phyloP scores from a whole-genome alignment of 1,140 invertebrate genomes.

The Diabrotica undecimpunctata region DNA sequence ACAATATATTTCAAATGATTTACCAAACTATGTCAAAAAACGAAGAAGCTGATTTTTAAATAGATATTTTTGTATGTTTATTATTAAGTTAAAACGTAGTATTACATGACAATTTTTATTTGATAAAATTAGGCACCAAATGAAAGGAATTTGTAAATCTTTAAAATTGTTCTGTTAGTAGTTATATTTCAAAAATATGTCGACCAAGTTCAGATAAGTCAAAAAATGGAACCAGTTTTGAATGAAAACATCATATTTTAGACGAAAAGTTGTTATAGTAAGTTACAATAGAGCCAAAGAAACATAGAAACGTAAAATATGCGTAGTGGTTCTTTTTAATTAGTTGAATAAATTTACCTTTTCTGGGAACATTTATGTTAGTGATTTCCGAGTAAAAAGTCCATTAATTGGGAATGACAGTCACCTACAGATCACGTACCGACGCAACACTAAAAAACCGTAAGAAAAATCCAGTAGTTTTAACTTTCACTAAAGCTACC shows the following conservation, averaged over 20 bases:
- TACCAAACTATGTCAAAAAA: no score
- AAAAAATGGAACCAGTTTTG: neutral
- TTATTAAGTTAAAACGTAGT: no score
- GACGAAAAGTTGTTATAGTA: neutral
- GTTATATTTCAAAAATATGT: no score
- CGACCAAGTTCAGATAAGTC: no score
- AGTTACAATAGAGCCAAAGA: neutral
- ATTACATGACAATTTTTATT: no score
- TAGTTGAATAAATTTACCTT: neutral
- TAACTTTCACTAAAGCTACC: slow-evolving; percentile 13
- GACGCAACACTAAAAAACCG: neutral
- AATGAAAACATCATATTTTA: neutral
- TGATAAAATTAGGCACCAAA: no score
- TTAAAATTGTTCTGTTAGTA: no score
- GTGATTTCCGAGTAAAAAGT: neutral
- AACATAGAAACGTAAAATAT: neutral
- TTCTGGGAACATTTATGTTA: neutral
- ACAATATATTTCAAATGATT: no score
- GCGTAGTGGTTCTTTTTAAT: neutral
- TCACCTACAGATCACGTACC: neutral
- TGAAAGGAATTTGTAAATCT: no score
- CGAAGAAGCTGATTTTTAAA: no score
- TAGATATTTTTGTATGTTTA: no score
- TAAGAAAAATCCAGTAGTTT: neutral
- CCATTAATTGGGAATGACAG: neutral